phyloP scores from a whole-genome alignment of 1,140 invertebrate species.

The Drosophila ambigua region DNA sequence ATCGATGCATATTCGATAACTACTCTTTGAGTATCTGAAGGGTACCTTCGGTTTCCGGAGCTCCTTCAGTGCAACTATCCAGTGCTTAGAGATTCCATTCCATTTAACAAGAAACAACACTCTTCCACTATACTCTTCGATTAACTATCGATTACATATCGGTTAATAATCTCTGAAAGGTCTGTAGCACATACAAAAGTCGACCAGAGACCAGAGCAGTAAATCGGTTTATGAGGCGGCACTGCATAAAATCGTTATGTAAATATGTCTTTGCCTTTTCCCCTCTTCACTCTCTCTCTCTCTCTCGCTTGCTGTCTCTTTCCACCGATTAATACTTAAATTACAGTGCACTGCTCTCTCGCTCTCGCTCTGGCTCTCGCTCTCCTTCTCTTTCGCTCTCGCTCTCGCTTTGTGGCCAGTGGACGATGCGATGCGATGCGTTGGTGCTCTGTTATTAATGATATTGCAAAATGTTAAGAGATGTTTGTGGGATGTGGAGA shows the following conservation, averaged over 20 bases:
- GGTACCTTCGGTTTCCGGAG: too few species aligned
- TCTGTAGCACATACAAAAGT: conserved; percentile 47
- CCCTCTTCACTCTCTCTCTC: conserved; percentile 9
- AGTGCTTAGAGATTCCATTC: too few species aligned
- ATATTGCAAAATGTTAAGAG: conserved; percentile 59
- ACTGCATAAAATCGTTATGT: conserved; percentile 77
- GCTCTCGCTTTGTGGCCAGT: conserved; percentile 20
- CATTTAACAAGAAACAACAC: too few species aligned
- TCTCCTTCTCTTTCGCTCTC: neutral
- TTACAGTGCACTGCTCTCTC: conserved; percentile 25
- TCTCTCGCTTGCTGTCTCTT: conserved; percentile 23
- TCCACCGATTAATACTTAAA: conserved; percentile 1
- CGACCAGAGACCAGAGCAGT: conserved; percentile 4
- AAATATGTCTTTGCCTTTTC: conserved; percentile 57
- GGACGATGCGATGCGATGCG: conserved; percentile 29
- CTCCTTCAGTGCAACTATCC: too few species aligned
- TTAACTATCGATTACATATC: too few species aligned
- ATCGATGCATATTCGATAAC: too few species aligned
- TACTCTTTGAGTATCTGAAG: too few species aligned
- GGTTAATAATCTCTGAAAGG: neutral
- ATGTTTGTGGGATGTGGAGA: conserved; percentile 22
- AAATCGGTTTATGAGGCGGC: conserved; percentile 39
- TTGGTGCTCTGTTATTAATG: conserved; percentile 73
- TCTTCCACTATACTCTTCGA: too few species aligned
- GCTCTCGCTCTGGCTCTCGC: conserved; percentile 16